Base-by-base conservation (phyloP, 1,140 invertebrate species). In the Drosophila pectinifera region DNA sequence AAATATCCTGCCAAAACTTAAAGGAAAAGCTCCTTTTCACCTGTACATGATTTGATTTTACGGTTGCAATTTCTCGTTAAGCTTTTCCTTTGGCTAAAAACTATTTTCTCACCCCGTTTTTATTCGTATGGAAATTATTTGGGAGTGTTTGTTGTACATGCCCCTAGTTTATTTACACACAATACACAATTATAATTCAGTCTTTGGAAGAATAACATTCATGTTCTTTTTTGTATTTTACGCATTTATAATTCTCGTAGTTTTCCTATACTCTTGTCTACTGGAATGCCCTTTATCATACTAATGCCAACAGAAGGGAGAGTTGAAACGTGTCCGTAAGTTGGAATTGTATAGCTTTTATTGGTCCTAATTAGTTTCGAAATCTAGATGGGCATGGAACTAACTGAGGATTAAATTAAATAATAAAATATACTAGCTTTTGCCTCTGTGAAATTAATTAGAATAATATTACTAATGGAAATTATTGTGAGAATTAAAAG, bases 181-280 rank as follows among this genome's bases (percentile, higher is more conserved):
- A 77, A 86, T 88, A 79, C 79, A 83, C 84, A 80, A 83, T 83
- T 78, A 78, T 73, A 88, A 88, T 88, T 88, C 84, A 88, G 84
- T 88, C 84, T 88, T 88, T 88, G 84, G 84, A 88, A 88, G 84
- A 88, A 88, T 88, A 88, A 88, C 84, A 88, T 88, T 89, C 64
- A 89, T 83, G 73, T 83, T 83, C 54, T 51, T 88, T 88, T 85
- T 55, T 63, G 48, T 72, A 59, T 45, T 64, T 39, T 56, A 49
- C 24, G 55, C 55, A 42, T 48, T 51, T 36, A 48, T 31, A 75
- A 42, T 59, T 61, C 38, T 62, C 13, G 24, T 42, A 54, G 38
- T 42, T 59, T 34, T 67, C 69, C 42, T 62, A 53, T 62, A 10
- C 7, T 55, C 48, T 67, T 57, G 6, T 56, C 49, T 70, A 70